Evolutionary conservation across 1,140 invertebrate species (phyloP).

Genomic region (Atta colombica): DNA sequence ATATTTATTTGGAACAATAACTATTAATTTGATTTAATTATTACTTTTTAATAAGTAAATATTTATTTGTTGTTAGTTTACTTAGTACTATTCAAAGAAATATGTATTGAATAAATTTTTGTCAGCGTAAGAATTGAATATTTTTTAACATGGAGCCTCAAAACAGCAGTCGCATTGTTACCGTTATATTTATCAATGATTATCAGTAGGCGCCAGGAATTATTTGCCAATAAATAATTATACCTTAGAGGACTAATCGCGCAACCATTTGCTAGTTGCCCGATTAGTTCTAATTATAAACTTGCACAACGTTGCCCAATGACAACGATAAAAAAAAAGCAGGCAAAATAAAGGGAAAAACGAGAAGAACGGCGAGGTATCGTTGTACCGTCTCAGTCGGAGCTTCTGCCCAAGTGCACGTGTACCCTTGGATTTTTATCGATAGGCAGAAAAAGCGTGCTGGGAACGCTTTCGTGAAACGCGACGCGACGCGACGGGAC

Average conservation of each 20-base stretch:
- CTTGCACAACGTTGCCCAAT: neutral
- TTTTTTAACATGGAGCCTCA: too few relatives aligned
- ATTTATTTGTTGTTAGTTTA: too few relatives aligned
- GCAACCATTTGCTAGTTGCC: too few relatives aligned
- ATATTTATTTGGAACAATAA: too few relatives aligned
- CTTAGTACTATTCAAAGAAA: too few relatives aligned
- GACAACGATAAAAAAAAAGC: neutral
- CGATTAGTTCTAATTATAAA: constrained; percentile 53
- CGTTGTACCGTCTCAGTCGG: neutral
- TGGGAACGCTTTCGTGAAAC: constrained; percentile 46
- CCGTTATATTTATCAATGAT: neutral
- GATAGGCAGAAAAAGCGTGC: constrained; percentile 38
- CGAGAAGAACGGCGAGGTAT: neutral
- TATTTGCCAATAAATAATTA: constrained; percentile 23
- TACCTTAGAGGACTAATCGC: neutral
- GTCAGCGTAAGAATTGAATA: too few relatives aligned
- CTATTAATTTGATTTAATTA: too few relatives aligned
- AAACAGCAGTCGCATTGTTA: neutral
- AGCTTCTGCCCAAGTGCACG: constrained; percentile 29
- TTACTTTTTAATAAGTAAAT: too few relatives aligned
- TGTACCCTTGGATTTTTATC: neutral
- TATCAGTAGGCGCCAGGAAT: constrained; percentile 1
- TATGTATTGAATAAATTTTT: too few relatives aligned
- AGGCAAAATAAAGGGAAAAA: neutral
- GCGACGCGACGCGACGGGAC: neutral